These are phyloP conservation scores for Ostrea denselamellosa DNA, from an alignment of 1,140 invertebrate genomes.

Conservation along the genomic window DNA sequence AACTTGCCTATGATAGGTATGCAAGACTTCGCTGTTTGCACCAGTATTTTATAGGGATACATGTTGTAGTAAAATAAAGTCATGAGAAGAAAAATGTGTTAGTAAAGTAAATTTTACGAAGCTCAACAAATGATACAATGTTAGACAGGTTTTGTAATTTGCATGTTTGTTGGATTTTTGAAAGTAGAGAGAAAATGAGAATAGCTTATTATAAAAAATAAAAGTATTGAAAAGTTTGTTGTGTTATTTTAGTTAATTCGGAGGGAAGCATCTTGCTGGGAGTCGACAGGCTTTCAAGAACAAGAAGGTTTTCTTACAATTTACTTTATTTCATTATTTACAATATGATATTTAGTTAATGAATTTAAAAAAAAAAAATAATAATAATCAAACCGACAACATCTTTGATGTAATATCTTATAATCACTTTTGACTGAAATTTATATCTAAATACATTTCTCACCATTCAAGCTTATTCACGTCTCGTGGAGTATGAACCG, in stretches of 20 bases:
- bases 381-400: too few species aligned
- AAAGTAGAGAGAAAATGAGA: slow-evolving; percentile 22
- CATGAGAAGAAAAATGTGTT: neutral
- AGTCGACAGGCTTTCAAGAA: too few species aligned
- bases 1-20: neutral
- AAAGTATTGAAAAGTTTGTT: neutral
- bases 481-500: too few species aligned
- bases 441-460: too few species aligned
- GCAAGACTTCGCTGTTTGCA: neutral
- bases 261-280: too few species aligned
- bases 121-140: neutral
- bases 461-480: too few species aligned
- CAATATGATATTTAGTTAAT: too few species aligned
- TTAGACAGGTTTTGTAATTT: neutral
- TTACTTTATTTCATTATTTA: too few species aligned
- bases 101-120: neutral
- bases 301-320: too few species aligned
- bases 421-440: too few species aligned
- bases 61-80: neutral
- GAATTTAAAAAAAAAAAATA: too few species aligned
- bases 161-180: slow-evolving; percentile 27
- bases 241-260: neutral
- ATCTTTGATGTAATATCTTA: too few species aligned
- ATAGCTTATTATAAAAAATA: slow-evolving; percentile 18
- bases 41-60: neutral